phyloP scores from a whole-genome alignment of 2,113 vertebrate genomes.

The Poecile atricapillus region DNA sequence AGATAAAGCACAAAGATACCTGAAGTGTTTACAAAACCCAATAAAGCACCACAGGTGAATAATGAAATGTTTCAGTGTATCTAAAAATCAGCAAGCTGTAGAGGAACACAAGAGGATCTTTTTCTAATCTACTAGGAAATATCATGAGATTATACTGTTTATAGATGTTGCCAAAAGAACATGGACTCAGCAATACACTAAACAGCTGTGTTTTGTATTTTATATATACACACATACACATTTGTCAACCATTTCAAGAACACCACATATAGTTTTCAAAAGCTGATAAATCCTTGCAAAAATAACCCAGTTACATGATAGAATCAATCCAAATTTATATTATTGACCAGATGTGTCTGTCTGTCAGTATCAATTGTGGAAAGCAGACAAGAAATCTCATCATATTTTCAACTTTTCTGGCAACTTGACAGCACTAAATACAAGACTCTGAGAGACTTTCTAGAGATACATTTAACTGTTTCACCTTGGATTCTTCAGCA shows the following conservation, averaged over 20 bases:
- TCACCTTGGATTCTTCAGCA: not conserved
- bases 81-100: not conserved
- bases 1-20: not conserved
- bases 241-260: not conserved
- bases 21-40: not conserved
- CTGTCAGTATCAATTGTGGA: not conserved
- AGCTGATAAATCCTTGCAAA: not conserved
- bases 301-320: not conserved
- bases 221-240: accelerated
- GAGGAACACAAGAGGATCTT: not conserved
- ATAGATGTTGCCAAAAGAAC: not conserved
- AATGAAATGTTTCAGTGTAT: not conserved
- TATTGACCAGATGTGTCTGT: not conserved
- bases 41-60: not conserved
- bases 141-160: not conserved
- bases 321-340: not conserved
- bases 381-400: not conserved
- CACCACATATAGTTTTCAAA: not conserved
- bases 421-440: not conserved
- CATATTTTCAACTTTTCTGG: not conserved
- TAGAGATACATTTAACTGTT: not conserved
- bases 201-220: not conserved
- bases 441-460: not conserved
- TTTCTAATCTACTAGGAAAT: not conserved
- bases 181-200: not conserved